Conservation (phyloP, 2,113 vertebrate genomes). For the Dipodomys stephensi region DNA sequence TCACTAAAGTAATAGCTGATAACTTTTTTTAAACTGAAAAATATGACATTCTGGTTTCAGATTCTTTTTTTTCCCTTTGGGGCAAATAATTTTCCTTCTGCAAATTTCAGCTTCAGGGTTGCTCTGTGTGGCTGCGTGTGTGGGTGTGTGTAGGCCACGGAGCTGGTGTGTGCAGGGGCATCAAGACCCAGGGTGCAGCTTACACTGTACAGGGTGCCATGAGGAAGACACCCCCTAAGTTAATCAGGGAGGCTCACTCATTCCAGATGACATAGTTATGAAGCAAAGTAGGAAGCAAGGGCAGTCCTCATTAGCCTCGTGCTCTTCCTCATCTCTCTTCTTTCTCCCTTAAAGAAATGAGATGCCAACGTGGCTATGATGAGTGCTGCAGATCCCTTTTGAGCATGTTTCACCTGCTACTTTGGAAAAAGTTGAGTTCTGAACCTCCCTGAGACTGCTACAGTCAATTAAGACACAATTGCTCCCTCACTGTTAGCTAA, state of each 20-base stretch:
- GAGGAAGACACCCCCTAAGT: background rate
- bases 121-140: background rate
- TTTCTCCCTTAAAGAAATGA: constrained; percentile 42
- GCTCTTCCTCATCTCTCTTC: background rate
- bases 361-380: background rate
- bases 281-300: background rate
- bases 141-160: background rate
- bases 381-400: background rate
- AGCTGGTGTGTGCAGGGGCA: background rate
- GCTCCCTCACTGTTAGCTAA: constrained; percentile 53
- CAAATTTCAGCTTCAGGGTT: constrained; percentile 9
- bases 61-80: background rate
- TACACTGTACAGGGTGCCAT: background rate
- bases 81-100: background rate
- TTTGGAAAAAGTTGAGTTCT: constrained; percentile 12
- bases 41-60: background rate
- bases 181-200: background rate
- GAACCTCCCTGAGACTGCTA: background rate
- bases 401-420: background rate
- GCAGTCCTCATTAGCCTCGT: background rate
- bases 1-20: too few relatives aligned
- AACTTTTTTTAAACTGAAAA: background rate
- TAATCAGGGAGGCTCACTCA: background rate
- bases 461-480: constrained; percentile 47
- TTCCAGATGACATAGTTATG: background rate